These are phyloP conservation scores for Melanotaenia nigrans DNA, from an alignment of 2,797 vertebrate species.

Conservation along the genomic window DNA sequence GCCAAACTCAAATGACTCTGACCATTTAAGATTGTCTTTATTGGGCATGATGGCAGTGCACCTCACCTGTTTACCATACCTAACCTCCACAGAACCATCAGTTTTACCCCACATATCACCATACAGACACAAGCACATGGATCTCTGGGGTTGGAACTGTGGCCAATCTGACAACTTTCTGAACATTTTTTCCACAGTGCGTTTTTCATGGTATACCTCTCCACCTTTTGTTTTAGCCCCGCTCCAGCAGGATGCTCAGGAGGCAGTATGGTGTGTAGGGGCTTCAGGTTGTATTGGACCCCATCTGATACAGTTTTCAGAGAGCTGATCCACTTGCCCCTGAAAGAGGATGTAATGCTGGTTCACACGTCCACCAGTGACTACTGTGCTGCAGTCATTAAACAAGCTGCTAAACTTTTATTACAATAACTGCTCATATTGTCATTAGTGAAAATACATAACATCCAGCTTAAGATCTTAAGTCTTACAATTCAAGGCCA, in stretches of 20 bases:
- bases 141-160: constrained; percentile 42
- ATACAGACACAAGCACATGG: constrained; percentile 55
- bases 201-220: constrained; percentile 51
- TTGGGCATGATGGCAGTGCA: constrained; percentile 1
- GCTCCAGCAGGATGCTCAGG: background rate
- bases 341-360: constrained; percentile 33
- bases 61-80: constrained; percentile 3
- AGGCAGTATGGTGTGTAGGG: constrained; percentile 48
- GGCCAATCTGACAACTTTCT: constrained; percentile 49
- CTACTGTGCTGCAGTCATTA: constrained; percentile 41
- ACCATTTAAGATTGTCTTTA: constrained; percentile 47
- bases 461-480: too few species aligned
- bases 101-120: background rate
- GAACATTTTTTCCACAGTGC: constrained; percentile 49
- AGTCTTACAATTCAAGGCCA: too few species aligned
- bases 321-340: constrained; percentile 24
- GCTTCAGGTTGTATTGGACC: constrained; percentile 41
- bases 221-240: constrained; percentile 40
- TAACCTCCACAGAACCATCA: constrained; percentile 53
- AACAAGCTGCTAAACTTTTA: constrained; percentile 39
- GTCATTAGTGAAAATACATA: too few species aligned
- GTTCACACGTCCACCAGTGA: constrained; percentile 29
- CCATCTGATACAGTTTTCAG: constrained; percentile 41
- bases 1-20: constrained; percentile 47
- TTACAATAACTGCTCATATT: background rate